Percentiles rank a stretch among this genome's conserved stretches.
phyloP scores from a whole-genome alignment of 2,797 vertebrate genomes.

The Moxostoma hubbsi region DNA sequence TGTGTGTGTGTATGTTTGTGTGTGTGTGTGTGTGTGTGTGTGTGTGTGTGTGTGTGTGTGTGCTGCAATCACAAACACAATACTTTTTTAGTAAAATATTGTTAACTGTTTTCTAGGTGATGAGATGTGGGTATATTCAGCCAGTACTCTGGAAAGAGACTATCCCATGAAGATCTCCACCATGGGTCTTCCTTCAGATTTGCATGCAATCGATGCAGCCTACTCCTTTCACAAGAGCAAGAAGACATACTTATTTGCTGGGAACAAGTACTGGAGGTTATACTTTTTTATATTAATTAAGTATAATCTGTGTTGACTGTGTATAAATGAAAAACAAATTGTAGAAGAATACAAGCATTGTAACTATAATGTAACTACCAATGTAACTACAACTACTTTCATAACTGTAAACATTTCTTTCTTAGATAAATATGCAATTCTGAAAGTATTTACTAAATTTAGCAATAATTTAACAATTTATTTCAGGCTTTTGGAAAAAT shows the following conservation, averaged over 20 bases:
- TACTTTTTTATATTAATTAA: background rate
- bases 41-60: background rate
- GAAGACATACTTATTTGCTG: conserved; percentile 94
- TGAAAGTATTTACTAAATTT: background rate
- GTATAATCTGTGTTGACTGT: too few relatives aligned
- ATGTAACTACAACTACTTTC: too few relatives aligned
- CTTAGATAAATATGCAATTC: background rate
- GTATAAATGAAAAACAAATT: too few relatives aligned
- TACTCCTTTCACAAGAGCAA: conserved; percentile 94
- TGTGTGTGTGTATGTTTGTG: too few relatives aligned
- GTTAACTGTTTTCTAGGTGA: conserved; percentile 78
- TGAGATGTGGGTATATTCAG: conserved; percentile 92
- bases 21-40: too few relatives aligned
- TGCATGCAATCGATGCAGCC: conserved; percentile 87
- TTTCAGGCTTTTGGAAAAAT: too few relatives aligned
- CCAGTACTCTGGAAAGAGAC: conserved; percentile 86
- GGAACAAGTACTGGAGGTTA: conserved; percentile 96
- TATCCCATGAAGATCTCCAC: conserved; percentile 90
- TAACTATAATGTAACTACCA: too few relatives aligned
- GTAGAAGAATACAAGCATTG: too few relatives aligned
- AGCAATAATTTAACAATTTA: background rate
- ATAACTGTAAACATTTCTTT: too few relatives aligned
- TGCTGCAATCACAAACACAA: too few relatives aligned
- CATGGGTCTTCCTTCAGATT: conserved; percentile 86
- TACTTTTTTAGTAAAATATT: background rate